Evolutionary conservation across 2,797 vertebrate genomes (phyloP).

Genomic region (Scolopax bukidnonensis): DNA sequence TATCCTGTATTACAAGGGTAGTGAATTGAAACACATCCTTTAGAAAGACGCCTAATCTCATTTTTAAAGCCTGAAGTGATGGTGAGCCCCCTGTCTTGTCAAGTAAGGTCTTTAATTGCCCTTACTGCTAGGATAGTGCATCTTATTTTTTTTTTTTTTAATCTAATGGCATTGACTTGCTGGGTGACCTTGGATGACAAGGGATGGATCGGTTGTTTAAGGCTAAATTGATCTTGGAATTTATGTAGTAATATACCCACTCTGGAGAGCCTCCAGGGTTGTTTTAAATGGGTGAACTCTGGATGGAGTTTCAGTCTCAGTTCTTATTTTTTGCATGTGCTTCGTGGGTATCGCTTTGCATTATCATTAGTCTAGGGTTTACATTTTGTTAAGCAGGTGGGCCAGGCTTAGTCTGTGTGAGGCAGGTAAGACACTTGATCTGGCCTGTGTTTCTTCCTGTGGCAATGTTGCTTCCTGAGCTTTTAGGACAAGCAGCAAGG

Average conservation of each 20-base stretch:
- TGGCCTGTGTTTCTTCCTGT: not conserved
- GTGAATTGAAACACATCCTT: constrained; percentile 46
- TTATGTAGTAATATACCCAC: constrained; percentile 22
- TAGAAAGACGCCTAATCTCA: constrained; percentile 51
- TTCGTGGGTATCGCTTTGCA: not conserved
- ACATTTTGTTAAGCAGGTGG: not conserved
- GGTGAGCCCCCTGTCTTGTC: not conserved
- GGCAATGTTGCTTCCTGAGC: not conserved
- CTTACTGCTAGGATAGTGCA: not conserved
- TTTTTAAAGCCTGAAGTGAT: constrained; percentile 50
- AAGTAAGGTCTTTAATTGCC: constrained; percentile 50
- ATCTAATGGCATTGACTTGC: constrained; percentile 8
- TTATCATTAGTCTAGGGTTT: not conserved
- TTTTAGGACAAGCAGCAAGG: not conserved
- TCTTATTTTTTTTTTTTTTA: not conserved
- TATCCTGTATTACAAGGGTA: constrained; percentile 17
- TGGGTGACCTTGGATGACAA: constrained; percentile 48
- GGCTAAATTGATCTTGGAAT: constrained; percentile 51
- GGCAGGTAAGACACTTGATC: not conserved
- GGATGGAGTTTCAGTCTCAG: not conserved
- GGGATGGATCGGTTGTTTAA: constrained; percentile 34
- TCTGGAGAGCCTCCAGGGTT: not conserved
- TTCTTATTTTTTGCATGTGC: not conserved
- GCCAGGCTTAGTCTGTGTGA: not conserved
- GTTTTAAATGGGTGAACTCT: not conserved